Evolutionary conservation across 2,113 vertebrate genomes (phyloP).

Genomic region (Aramus guarauna): DNA sequence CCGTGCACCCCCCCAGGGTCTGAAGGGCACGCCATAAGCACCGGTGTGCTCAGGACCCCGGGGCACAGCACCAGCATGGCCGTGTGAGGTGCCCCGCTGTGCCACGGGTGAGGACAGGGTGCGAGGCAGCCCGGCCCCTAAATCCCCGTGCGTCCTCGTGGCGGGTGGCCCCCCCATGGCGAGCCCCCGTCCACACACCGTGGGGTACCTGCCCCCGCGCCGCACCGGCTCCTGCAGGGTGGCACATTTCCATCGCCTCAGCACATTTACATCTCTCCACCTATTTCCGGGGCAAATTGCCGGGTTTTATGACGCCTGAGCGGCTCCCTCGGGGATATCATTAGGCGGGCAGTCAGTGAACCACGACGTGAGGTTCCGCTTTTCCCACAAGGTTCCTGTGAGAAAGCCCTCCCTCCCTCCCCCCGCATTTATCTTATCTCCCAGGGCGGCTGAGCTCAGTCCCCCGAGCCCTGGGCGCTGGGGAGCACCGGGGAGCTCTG

Average conservation of each 20-base stretch:
- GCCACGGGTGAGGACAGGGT: accelerated
- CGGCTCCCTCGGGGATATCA: background rate
- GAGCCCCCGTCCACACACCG: accelerated
- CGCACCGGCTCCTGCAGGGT: background rate
- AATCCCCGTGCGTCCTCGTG: accelerated
- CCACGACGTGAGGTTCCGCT: background rate
- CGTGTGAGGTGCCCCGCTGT: accelerated
- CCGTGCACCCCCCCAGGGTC: accelerated
- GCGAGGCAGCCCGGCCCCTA: accelerated
- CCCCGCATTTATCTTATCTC: background rate
- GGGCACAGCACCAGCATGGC: background rate
- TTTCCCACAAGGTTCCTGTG: slow-evolving; percentile 33
- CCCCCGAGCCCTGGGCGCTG: background rate
- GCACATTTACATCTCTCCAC: background rate
- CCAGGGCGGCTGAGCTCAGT: background rate
- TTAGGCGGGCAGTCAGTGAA: slow-evolving; percentile 35
- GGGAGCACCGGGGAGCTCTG: background rate
- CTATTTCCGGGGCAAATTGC: background rate
- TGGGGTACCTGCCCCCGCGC: accelerated
- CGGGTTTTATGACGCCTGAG: slow-evolving; percentile 2
- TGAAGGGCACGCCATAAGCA: accelerated
- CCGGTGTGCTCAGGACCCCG: accelerated
- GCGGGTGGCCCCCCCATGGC: accelerated
- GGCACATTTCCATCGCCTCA: background rate
- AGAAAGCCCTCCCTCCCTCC: background rate